Evolutionary conservation across 2,113 vertebrate genomes (phyloP).

Genomic region (Athene noctua): DNA sequence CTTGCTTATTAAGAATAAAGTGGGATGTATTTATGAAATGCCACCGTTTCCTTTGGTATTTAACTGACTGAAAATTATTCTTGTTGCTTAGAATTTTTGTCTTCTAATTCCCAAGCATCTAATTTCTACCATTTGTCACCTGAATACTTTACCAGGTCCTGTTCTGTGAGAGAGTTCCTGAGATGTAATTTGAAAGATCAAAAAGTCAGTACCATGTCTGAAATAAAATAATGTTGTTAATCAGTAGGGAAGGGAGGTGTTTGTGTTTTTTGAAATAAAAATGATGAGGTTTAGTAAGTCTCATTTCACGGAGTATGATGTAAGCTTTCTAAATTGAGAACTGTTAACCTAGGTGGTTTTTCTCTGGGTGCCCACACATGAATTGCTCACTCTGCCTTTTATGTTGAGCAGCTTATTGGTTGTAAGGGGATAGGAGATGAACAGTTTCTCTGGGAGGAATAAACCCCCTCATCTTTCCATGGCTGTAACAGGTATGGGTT

Average conservation of each 20-base stretch:
- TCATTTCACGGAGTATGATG: background rate
- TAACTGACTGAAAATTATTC: background rate
- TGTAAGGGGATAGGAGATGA: background rate
- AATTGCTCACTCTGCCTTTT: background rate
- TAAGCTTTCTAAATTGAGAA: background rate
- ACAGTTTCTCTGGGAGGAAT: background rate
- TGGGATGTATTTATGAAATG: background rate
- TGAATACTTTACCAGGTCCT: background rate
- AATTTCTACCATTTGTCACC: background rate
- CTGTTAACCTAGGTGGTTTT: background rate
- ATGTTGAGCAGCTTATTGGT: background rate
- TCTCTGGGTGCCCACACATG: background rate
- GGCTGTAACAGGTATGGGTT: background rate
- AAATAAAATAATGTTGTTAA: background rate
- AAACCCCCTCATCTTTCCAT: background rate
- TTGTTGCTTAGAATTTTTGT: background rate
- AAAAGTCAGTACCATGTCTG: background rate
- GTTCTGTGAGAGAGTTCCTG: background rate
- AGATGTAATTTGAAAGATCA: background rate
- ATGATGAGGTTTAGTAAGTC: background rate
- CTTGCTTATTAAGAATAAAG: background rate
- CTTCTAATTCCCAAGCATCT: background rate
- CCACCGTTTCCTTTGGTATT: background rate
- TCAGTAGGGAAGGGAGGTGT: background rate
- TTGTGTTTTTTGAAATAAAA: background rate